These are phyloP conservation scores for Maniola hyperantus DNA, from an alignment of 2,888 invertebrate genomes.

Conservation along the genomic window DNA sequence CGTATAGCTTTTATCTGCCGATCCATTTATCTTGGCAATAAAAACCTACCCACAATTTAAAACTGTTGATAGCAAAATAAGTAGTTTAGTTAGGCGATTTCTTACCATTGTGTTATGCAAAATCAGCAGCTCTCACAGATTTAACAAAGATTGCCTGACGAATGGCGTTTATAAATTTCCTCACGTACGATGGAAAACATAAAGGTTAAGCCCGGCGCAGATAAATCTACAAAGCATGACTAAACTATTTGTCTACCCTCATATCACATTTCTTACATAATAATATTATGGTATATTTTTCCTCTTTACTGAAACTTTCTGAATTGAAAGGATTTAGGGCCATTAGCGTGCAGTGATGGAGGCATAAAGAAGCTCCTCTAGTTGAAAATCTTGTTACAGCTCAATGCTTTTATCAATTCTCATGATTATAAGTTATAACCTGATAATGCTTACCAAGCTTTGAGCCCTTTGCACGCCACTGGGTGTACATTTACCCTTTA, in stretches of 20 bases:
- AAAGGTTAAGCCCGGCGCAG: slow-evolving; percentile 10
- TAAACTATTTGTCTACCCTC: neutral
- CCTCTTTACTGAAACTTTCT: too few species aligned
- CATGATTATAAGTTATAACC: too few species aligned
- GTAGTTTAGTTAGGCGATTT: slow-evolving; percentile 20
- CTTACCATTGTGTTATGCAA: slow-evolving; percentile 31
- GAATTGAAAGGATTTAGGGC: too few species aligned
- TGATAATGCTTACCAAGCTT: too few species aligned
- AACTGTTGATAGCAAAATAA: neutral
- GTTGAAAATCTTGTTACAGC: too few species aligned
- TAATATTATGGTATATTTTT: too few species aligned
- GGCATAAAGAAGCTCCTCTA: too few species aligned
- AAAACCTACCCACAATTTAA: neutral
- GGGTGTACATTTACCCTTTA: too few species aligned
- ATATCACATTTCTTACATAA: neutral
- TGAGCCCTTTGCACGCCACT: too few species aligned
- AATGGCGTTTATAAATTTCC: slow-evolving; percentile 25
- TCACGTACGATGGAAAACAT: slow-evolving; percentile 27
- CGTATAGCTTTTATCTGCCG: too few species aligned
- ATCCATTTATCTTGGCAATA: neutral
- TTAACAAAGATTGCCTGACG: slow-evolving; percentile 26
- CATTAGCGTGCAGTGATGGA: too few species aligned
- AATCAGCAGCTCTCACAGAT: slow-evolving; percentile 20
- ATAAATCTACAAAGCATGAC: neutral
- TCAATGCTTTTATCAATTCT: too few species aligned